Percentiles rank a stretch among this genome's conserved stretches.
These are phyloP conservation scores for Zaprionus camerounensis DNA, from an alignment of 1,140 invertebrate species.

Conservation along the genomic window DNA sequence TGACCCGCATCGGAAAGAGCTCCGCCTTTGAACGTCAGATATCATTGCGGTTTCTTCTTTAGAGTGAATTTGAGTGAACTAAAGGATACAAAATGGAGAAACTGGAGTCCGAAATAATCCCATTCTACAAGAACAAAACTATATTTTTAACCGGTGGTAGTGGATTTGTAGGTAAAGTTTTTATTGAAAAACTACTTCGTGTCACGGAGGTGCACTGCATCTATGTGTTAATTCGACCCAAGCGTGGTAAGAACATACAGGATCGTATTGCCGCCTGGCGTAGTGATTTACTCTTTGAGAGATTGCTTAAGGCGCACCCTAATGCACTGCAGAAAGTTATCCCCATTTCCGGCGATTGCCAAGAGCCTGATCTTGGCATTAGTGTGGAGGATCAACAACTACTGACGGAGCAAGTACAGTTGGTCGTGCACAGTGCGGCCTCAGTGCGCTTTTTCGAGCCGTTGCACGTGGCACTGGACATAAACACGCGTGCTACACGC, in stretches of 20 bases:
- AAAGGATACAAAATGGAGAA: neutral
- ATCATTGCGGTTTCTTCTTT: too few species aligned
- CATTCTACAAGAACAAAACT: constrained; percentile 86
- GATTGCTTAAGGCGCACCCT: constrained; percentile 34
- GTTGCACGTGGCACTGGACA: constrained; percentile 86
- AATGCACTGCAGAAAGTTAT: constrained; percentile 37
- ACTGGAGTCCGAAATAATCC: constrained; percentile 81
- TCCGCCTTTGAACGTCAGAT: too few species aligned
- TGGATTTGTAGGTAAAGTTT: constrained; percentile 90
- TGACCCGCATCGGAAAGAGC: too few species aligned
- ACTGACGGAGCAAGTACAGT: constrained; percentile 84
- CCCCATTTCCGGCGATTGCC: constrained; percentile 86
- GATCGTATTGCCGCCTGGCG: constrained; percentile 86
- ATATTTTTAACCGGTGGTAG: constrained; percentile 89
- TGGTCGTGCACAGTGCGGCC: constrained; percentile 94
- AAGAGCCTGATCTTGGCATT: constrained; percentile 88
- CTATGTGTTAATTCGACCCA: constrained; percentile 90
- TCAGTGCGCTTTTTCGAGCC: constrained; percentile 93
- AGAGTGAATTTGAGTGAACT: too few species aligned
- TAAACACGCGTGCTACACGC: constrained; percentile 87
- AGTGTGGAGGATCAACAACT: constrained; percentile 85
- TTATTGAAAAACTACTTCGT: constrained; percentile 92
- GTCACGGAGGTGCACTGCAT: constrained; percentile 90
- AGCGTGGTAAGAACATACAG: constrained; percentile 89
- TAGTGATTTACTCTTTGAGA: constrained; percentile 71